These are phyloP conservation scores for Ericerus pela DNA, from an alignment of 1,140 invertebrate genomes.

Conservation along the genomic window DNA sequence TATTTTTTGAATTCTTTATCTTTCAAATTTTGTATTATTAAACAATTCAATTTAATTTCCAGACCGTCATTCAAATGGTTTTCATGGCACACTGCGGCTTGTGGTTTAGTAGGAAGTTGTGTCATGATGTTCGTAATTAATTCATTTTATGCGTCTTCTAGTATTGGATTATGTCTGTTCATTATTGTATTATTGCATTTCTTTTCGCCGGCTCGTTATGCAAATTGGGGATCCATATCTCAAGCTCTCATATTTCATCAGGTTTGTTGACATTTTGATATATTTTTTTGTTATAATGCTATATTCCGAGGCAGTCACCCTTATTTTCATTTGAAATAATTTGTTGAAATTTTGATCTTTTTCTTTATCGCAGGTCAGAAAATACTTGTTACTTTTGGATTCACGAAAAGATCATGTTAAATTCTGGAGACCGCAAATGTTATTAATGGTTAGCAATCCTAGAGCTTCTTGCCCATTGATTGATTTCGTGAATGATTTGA, in stretches of 20 bases:
- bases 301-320: no score
- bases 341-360: not conserved
- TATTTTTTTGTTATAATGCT: no score
- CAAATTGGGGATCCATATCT: conserved; percentile 92
- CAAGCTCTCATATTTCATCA: conserved; percentile 99
- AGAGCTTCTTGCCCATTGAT: conserved; percentile 80
- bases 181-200: conserved; percentile 78
- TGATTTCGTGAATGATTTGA: conserved; percentile 95
- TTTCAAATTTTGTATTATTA: not conserved
- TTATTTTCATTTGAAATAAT: not conserved
- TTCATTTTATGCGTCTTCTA: conserved; percentile 71
- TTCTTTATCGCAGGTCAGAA: conserved; percentile 50
- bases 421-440: conserved; percentile 96
- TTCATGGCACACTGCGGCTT: conserved; percentile 79
- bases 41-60: conserved; percentile 26
- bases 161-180: conserved; percentile 71
- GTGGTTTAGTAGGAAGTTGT: conserved; percentile 72
- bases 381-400: conserved; percentile 91
- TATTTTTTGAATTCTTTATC: not conserved
- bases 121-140: conserved; percentile 95
- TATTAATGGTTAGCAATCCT: conserved; percentile 82
- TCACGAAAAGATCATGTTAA: conserved; percentile 95
- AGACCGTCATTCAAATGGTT: conserved; percentile 95
- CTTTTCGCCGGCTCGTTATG: conserved; percentile 68
- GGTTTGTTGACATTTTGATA: conserved; percentile 39